Percentiles rank a stretch among this genome's conserved stretches.
Evolutionary conservation across 2,888 invertebrate genomes (phyloP).

Genomic region (Caenorhabditis panamensis): DNA sequence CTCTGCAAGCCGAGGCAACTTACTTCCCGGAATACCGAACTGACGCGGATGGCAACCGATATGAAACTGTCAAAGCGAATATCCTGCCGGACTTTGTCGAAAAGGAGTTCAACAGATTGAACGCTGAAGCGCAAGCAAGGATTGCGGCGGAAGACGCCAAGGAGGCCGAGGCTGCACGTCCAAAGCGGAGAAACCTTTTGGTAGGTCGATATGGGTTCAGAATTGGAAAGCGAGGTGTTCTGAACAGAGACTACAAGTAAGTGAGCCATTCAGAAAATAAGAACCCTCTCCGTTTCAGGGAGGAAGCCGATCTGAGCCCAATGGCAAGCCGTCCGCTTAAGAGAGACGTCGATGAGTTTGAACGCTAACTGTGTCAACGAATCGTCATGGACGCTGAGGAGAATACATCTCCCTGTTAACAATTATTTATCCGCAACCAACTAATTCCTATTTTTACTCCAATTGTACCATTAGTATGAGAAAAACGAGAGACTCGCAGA

Average conservation of each 20-base stretch:
- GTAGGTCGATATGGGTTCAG: slow-evolving; percentile 51
- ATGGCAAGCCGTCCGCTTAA: background rate
- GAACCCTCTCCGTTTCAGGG: background rate
- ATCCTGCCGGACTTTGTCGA: too few species aligned
- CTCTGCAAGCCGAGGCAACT: background rate
- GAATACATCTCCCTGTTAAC: too few species aligned
- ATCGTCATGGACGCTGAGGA: too few species aligned
- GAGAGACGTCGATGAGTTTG: background rate
- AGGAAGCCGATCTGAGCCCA: background rate
- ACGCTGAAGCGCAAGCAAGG: background rate
- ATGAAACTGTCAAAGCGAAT: too few species aligned
- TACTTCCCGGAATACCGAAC: background rate
- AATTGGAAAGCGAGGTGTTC: slow-evolving; percentile 26
- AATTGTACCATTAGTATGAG: background rate
- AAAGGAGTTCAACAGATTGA: background rate
- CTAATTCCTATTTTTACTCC: background rate
- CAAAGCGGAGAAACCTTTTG: slow-evolving; percentile 40
- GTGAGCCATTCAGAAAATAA: background rate
- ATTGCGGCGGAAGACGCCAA: background rate
- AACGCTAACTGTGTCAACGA: background rate
- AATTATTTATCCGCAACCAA: too few species aligned
- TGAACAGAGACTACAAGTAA: slow-evolving; percentile 11
- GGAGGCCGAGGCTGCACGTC: background rate
- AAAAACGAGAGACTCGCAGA: slow-evolving; percentile 1
- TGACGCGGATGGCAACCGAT: too few species aligned